A percentile compares a stretch with the other conserved stretches of the same genome.
Evolutionary conservation across 2,113 vertebrate species (phyloP).

Genomic region (Manacus vitellinus): DNA sequence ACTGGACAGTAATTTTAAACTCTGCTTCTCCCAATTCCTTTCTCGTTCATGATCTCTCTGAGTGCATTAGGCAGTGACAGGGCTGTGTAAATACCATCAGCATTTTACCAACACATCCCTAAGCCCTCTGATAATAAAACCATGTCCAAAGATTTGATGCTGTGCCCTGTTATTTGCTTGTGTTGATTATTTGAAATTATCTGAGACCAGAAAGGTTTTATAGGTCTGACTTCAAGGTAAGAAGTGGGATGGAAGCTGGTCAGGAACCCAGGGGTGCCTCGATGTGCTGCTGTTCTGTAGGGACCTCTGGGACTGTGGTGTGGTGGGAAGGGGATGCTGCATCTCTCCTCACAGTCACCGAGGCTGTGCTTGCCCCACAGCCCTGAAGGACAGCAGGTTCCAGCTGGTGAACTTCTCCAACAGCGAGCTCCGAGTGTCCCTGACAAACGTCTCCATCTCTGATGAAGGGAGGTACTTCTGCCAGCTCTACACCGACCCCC

Average conservation of each 20-base stretch:
- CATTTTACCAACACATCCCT: neutral
- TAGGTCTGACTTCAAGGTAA: neutral
- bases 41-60: neutral
- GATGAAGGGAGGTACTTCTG: constrained; percentile 97
- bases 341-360: neutral
- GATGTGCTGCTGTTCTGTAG: neutral
- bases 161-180: neutral
- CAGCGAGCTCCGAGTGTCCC: constrained; percentile 94
- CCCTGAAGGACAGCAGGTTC: constrained; percentile 98
- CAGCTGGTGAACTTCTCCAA: constrained; percentile 99
- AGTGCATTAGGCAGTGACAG: neutral
- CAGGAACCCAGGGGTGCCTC: neutral
- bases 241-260: neutral
- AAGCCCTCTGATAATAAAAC: neutral
- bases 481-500: constrained; percentile 98
- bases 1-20: neutral
- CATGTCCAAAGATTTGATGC: fast-evolving
- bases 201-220: neutral
- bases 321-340: neutral
- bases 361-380: constrained; percentile 74
- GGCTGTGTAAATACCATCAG: fast-evolving
- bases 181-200: neutral
- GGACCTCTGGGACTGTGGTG: neutral
- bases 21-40: neutral
- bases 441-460: constrained; percentile 97